Evolutionary conservation across 2,113 vertebrate genomes (phyloP).

Genomic region (Scophthalmus maximus): DNA sequence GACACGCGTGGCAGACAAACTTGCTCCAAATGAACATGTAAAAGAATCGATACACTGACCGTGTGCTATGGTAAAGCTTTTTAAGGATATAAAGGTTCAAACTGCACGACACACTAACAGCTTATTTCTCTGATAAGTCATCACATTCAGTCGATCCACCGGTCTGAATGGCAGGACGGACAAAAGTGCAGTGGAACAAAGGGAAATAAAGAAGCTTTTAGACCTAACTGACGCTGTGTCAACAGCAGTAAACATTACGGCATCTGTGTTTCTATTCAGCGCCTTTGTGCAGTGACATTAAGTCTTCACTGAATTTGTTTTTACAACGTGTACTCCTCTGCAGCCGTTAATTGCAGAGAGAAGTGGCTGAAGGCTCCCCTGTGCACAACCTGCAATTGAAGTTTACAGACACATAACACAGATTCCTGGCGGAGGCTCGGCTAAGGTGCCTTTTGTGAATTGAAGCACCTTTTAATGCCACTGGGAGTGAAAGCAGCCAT

Average conservation of each 20-base stretch:
- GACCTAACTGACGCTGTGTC: conserved; percentile 47
- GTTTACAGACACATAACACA: conserved; percentile 62
- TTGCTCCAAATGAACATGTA: conserved; percentile 16
- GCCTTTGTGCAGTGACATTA: conserved; percentile 55
- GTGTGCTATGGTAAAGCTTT: conserved; percentile 1
- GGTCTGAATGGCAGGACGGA: conserved; percentile 9
- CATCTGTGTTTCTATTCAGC: conserved; percentile 49
- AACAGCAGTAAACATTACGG: conserved; percentile 65
- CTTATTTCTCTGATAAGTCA: conserved; percentile 27
- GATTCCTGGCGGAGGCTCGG: conserved; percentile 59
- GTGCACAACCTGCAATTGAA: conserved; percentile 66
- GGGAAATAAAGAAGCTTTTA: conserved; percentile 67
- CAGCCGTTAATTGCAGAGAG: conserved; percentile 66
- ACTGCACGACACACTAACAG: neutral
- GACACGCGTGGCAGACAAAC: neutral
- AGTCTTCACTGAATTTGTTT: conserved; percentile 60
- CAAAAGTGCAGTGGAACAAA: conserved; percentile 34
- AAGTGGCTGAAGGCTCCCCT: conserved; percentile 60
- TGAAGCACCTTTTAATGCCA: conserved; percentile 65
- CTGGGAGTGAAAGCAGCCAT: conserved; percentile 66
- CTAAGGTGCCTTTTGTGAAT: conserved; percentile 68
- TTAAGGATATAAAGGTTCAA: conserved; percentile 20
- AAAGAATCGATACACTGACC: neutral
- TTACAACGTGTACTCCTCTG: conserved; percentile 55
- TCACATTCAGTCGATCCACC: neutral